These are phyloP conservation scores for Wasmannia auropunctata DNA, from an alignment of 1,140 invertebrate genomes.

Conservation along the genomic window DNA sequence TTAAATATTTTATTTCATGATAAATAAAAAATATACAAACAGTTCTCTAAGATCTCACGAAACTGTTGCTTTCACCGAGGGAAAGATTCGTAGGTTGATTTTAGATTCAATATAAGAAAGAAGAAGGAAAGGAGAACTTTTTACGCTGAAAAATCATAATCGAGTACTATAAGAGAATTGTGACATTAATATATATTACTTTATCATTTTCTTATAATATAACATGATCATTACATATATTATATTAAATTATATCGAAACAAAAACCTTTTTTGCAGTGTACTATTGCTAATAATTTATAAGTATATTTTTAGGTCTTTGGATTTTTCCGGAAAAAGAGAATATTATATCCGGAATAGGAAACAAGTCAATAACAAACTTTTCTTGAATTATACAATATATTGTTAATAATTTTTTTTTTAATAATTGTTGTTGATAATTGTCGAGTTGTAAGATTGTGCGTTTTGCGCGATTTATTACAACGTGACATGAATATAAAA, in stretches of 20 bases:
- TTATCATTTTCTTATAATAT: background rate
- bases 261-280: background rate
- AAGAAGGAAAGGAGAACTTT: background rate
- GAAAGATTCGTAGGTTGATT: background rate
- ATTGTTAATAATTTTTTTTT: too few relatives aligned
- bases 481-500: background rate
- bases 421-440: background rate
- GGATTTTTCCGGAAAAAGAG: background rate
- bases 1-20: background rate
- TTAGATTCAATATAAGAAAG: background rate
- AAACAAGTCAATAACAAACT: background rate
- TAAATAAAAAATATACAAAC: slow-evolving; percentile 13
- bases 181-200: background rate
- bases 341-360: background rate
- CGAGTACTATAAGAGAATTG: background rate
- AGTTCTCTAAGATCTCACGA: background rate
- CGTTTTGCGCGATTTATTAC: slow-evolving; percentile 21
- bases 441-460: slow-evolving; percentile 1
- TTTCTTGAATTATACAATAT: background rate
- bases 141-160: background rate
- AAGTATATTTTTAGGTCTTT: background rate
- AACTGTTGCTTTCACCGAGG: background rate
- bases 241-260: background rate
- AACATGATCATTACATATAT: background rate
- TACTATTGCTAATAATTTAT: background rate